Base-by-base conservation (phyloP, 2,888 invertebrate species). In the Periphyllus acericola region DNA sequence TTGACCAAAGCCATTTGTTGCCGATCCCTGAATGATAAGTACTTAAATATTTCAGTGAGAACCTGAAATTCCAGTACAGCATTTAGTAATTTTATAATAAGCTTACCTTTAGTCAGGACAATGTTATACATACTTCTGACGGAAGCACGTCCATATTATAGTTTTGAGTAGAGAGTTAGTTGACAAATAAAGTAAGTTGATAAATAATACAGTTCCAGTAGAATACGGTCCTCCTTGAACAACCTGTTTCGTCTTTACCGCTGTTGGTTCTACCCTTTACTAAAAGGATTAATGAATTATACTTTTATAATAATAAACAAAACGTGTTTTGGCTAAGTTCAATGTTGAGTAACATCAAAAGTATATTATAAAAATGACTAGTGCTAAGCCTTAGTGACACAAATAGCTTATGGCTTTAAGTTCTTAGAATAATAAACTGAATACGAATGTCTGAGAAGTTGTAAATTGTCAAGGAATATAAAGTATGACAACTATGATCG, bases 21-120 rank as follows among this genome's bases (percentile, higher is more conserved):
- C 11, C 85, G 34, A 17, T 75, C 60, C 2, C 66, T 25, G 1
- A 34, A 32, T 3, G 78, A n/a, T 21, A 85, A 19, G 19, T 78
- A 85, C 11, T 71, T n/a, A 32, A 85, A n/a, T 46, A 85, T 85
- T 8, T 34, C 4, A 1, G 76, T 71, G 9, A 85, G 32, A 34
- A 85, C 19, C 85, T 85, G 46, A 17, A 74, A 55, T 55, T 68
- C 19, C 14, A 40, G 46, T 46, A 46, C 14, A 46, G 14, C 14
- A 46, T 2, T 46, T 46, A 46, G 14, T 46, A 46, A 46, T 46
- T 46, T 46, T 46, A 29, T 29, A 29, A 71, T 32, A 2, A 32
- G 2, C 3, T 32, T n/a, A 68, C 1, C 8, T 68, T 3, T n/a
- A 68, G 68, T 71, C 3, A 3, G 29, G 9, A 68, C 29, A 9